These are phyloP conservation scores for Sebastes schlegelii DNA, from an alignment of 2,113 vertebrate species.

Conservation along the genomic window DNA sequence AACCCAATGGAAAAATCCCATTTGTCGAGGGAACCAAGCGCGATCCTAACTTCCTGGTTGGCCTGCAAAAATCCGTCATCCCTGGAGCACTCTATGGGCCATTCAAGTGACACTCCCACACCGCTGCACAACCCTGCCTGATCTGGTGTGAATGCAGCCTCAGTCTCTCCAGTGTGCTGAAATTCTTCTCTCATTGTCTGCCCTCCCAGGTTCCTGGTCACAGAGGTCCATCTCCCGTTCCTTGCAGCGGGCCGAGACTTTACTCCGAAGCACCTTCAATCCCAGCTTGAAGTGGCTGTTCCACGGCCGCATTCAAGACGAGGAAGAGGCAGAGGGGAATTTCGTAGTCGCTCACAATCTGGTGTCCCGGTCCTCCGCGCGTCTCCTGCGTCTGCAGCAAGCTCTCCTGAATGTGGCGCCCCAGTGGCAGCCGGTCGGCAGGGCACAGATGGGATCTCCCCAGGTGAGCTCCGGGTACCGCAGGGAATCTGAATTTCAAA, in stretches of 20 bases:
- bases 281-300: conserved; percentile 73
- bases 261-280: conserved; percentile 68
- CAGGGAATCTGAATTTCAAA: background rate
- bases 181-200: background rate
- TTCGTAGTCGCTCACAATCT: conserved; percentile 70
- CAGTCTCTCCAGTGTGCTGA: background rate
- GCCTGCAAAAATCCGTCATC: no score
- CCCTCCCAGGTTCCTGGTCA: conserved; percentile 54
- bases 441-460: background rate
- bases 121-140: no score
- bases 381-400: conserved; percentile 71
- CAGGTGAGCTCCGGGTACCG: conserved; percentile 19
- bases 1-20: no score
- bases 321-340: conserved; percentile 59
- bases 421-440: conserved; percentile 63
- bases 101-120: no score
- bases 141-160: no score
- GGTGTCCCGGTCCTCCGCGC: conserved; percentile 72
- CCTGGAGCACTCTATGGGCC: no score
- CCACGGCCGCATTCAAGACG: conserved; percentile 45
- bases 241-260: conserved; percentile 70
- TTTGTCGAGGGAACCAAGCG: no score
- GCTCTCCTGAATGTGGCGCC: conserved; percentile 65
- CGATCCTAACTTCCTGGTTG: no score
- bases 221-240: conserved; percentile 72